Conservation (phyloP, 2,113 vertebrate genomes). For the Ranitomeya variabilis region DNA sequence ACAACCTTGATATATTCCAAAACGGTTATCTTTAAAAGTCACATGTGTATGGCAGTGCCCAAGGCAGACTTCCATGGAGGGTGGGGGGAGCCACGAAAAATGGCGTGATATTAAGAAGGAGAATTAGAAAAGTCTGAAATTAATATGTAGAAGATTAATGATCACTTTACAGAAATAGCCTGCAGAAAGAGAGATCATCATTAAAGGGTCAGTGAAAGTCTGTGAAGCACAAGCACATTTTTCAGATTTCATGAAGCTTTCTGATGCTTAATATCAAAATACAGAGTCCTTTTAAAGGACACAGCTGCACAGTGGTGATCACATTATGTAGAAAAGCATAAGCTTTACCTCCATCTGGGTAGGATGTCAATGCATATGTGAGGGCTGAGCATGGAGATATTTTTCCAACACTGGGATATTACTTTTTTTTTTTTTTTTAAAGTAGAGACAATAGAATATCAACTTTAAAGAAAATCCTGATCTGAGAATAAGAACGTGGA, state of each 20-base stretch:
- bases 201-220: slow-evolving; percentile 55
- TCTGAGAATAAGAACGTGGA: not conserved
- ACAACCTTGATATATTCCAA: slow-evolving; percentile 51
- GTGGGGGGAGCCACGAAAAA: slow-evolving; percentile 12
- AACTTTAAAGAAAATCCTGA: not conserved
- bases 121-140: slow-evolving; percentile 55
- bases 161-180: slow-evolving; percentile 57
- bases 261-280: slow-evolving; percentile 25
- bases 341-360: not conserved
- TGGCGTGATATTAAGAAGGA: slow-evolving; percentile 32
- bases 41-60: slow-evolving; percentile 31
- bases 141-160: slow-evolving; percentile 58
- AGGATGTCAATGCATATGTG: not conserved
- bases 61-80: slow-evolving; percentile 43
- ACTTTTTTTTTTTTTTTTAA: not conserved
- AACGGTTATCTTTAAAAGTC: slow-evolving; percentile 57
- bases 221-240: slow-evolving; percentile 52
- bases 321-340: slow-evolving; percentile 5
- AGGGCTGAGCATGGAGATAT: not conserved
- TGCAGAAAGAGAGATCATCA: slow-evolving; percentile 49
- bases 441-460: not conserved
- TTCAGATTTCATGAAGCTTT: slow-evolving; percentile 42
- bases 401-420: slow-evolving; percentile 6
- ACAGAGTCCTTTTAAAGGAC: slow-evolving; percentile 9
- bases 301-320: not conserved